Conservation (phyloP, 2,888 invertebrate genomes). For the Polydrusus cervinus region DNA sequence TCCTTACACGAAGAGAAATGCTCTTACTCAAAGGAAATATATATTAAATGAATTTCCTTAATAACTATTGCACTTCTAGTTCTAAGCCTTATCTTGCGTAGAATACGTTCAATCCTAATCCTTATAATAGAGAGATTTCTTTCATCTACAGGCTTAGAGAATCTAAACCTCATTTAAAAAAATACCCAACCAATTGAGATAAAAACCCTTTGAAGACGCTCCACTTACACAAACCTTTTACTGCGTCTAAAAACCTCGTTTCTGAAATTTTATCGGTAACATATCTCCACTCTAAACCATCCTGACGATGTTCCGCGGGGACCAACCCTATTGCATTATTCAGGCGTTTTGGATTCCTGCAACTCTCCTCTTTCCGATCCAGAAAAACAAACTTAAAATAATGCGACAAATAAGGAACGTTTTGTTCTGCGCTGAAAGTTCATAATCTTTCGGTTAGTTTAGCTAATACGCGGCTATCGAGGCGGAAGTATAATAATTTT, state of each 20-base stretch:
- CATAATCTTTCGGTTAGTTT: conserved; percentile 2
- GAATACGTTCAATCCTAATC: too few relatives aligned
- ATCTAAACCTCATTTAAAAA: conserved; percentile 5
- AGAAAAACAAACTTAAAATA: conserved; percentile 47
- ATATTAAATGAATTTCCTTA: too few relatives aligned
- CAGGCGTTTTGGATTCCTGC: conserved; percentile 49
- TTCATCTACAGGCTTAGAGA: neutral
- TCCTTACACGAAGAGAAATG: too few relatives aligned
- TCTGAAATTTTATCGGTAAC: conserved; percentile 50
- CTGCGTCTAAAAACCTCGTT: conserved; percentile 43
- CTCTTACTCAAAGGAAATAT: too few relatives aligned
- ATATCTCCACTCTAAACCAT: conserved; percentile 49
- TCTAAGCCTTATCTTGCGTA: too few relatives aligned
- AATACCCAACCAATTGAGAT: conserved; percentile 37
- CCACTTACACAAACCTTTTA: conserved; percentile 47
- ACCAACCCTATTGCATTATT: conserved; percentile 49
- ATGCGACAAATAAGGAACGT: conserved; percentile 45
- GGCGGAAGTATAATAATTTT: neutral
- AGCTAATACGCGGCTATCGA: neutral
- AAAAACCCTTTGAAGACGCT: conserved; percentile 39
- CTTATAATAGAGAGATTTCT: too few relatives aligned
- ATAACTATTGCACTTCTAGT: too few relatives aligned
- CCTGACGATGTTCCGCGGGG: conserved; percentile 41
- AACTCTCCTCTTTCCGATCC: conserved; percentile 43
- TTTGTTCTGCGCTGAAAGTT: neutral